phyloP scores from a whole-genome alignment of 2,113 vertebrate genomes.

The Gadus chalcogrammus region DNA sequence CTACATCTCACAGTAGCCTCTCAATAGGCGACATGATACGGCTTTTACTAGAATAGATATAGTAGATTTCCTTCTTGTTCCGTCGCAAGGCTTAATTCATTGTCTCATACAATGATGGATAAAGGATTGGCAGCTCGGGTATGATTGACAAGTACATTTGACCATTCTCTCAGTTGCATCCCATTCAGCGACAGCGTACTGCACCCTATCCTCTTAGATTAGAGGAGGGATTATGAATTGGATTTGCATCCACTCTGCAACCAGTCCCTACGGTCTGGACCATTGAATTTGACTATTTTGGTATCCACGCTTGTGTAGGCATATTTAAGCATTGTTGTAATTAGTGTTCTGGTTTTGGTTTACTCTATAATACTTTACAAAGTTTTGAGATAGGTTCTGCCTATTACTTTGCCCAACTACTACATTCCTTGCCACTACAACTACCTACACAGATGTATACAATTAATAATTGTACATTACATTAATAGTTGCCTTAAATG shows the following conservation, averaged over 20 bases:
- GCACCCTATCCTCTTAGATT: conserved; percentile 70
- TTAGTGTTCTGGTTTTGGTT: too few species aligned
- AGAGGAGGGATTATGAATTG: conserved; percentile 70
- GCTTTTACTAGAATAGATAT: not conserved
- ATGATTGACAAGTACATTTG: conserved; percentile 68
- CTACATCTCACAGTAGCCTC: too few species aligned
- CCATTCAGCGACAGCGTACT: conserved; percentile 42
- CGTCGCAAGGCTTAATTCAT: conserved; percentile 19
- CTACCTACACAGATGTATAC: too few species aligned
- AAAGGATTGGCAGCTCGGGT: conserved; percentile 63
- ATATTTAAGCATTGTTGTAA: too few species aligned
- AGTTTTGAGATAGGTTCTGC: too few species aligned
- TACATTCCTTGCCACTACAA: too few species aligned
- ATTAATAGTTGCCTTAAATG: too few species aligned
- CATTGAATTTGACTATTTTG: conserved; percentile 15
- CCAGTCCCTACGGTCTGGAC: conserved; percentile 44
- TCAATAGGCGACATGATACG: too few species aligned
- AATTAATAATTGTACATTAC: too few species aligned
- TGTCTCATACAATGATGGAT: conserved; percentile 49
- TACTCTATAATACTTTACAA: too few species aligned
- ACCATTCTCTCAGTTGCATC: conserved; percentile 63
- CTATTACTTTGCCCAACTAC: too few species aligned
- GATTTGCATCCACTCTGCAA: conserved; percentile 59
- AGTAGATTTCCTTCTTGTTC: conserved; percentile 1
- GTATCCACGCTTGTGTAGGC: not conserved